A percentile compares a stretch with the other conserved stretches of the same genome.
phyloP scores from a whole-genome alignment of 2,888 invertebrate species.

The Diplazon laetatorius region DNA sequence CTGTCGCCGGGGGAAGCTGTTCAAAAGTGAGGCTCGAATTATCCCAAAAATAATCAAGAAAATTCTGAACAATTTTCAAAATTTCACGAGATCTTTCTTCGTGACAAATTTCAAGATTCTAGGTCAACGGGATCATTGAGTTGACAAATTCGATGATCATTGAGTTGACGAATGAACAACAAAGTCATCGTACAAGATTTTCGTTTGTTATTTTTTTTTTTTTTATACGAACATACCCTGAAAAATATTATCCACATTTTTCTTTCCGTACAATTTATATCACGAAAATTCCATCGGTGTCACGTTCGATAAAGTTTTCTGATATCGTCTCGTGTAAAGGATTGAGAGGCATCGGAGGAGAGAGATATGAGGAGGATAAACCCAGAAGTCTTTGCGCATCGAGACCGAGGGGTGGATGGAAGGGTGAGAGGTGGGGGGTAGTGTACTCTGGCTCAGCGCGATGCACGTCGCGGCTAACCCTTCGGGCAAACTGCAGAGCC shows the following conservation, averaged over 20 bases:
- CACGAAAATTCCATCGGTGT: conserved; percentile 3
- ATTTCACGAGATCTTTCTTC: too few relatives aligned
- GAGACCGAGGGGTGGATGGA: not conserved
- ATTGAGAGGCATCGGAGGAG: not conserved
- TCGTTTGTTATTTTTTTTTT: too few relatives aligned
- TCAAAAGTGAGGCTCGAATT: too few relatives aligned
- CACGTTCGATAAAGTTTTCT: not conserved
- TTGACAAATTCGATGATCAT: too few relatives aligned
- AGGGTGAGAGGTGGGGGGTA: not conserved
- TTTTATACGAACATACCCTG: too few relatives aligned
- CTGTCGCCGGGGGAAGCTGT: too few relatives aligned
- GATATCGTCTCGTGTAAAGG: conserved; percentile 14
- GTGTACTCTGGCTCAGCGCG: not conserved
- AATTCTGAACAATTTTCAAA: too few relatives aligned
- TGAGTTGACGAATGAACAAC: too few relatives aligned
- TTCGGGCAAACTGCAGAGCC: conserved; percentile 17
- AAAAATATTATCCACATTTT: not conserved
- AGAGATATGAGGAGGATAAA: not conserved
- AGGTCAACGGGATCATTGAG: too few relatives aligned
- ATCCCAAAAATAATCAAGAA: too few relatives aligned
- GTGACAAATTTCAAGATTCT: too few relatives aligned
- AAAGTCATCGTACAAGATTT: too few relatives aligned
- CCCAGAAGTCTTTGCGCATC: not conserved
- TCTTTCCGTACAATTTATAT: not conserved
- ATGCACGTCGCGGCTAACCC: conserved; percentile 7